Percentiles rank a stretch among this genome's conserved stretches.
phyloP scores from a whole-genome alignment of 2,888 invertebrate species.

The Brachyptera putata region DNA sequence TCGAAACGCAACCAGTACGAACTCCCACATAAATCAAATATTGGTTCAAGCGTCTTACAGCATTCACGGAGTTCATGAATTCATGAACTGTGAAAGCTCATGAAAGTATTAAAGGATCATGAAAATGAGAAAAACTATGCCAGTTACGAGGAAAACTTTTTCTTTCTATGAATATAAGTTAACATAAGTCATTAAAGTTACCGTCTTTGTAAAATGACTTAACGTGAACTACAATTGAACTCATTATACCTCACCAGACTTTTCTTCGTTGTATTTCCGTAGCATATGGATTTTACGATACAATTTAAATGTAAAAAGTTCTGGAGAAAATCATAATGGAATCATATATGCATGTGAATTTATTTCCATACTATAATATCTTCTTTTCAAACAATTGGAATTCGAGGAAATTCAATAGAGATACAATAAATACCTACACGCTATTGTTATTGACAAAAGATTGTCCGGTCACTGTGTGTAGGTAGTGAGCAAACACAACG shows the following conservation, averaged over 20 bases:
- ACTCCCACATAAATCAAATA: background rate
- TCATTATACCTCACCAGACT: background rate
- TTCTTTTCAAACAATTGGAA: too few species aligned
- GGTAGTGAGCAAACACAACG: too few species aligned
- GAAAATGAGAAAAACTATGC: background rate
- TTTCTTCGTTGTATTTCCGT: background rate
- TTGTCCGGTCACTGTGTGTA: too few species aligned
- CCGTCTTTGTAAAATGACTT: slow-evolving; percentile 2
- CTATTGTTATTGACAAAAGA: too few species aligned
- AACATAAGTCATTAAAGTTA: slow-evolving; percentile 13
- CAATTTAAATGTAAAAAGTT: background rate
- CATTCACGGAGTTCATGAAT: background rate
- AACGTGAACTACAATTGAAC: background rate
- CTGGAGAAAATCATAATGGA: too few species aligned
- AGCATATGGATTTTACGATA: background rate
- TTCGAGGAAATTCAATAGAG: too few species aligned
- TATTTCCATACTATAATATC: too few species aligned
- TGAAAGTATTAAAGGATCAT: slow-evolving; percentile 9
- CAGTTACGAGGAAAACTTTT: background rate
- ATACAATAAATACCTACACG: too few species aligned
- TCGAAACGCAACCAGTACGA: background rate
- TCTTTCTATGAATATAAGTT: background rate
- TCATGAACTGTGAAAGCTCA: background rate
- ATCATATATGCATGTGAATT: too few species aligned
- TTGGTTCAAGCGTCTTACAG: background rate